Evolutionary conservation across 2,888 invertebrate species (phyloP).

Genomic region (Tyria jacobaeae): DNA sequence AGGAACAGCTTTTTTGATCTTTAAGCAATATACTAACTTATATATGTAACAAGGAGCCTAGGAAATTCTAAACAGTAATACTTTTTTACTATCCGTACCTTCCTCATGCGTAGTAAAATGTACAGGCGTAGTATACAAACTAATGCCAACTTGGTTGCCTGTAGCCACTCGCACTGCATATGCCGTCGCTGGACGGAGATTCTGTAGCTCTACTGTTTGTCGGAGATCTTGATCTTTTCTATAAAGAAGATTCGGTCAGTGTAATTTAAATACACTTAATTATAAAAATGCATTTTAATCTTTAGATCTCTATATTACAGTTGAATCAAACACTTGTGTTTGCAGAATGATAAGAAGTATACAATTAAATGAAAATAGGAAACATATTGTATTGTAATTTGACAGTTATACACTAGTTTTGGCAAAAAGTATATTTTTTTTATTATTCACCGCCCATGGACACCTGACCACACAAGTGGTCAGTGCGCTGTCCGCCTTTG

Average conservation of each 20-base stretch:
- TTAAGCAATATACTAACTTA: too few species aligned
- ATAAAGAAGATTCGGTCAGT: slow-evolving; percentile 24
- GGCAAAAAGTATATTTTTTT: too few species aligned
- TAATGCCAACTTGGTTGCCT: slow-evolving; percentile 80
- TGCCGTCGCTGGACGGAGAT: slow-evolving; percentile 74
- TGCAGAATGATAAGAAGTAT: neutral
- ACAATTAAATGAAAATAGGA: too few species aligned
- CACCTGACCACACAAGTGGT: too few species aligned
- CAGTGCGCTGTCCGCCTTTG: too few species aligned
- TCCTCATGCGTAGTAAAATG: slow-evolving; percentile 83
- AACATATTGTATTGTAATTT: too few species aligned
- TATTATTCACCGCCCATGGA: too few species aligned
- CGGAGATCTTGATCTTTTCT: slow-evolving; percentile 76
- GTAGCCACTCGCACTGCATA: slow-evolving; percentile 78
- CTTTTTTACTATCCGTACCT: slow-evolving; percentile 58
- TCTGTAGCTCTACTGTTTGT: slow-evolving; percentile 72
- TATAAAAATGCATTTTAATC: slow-evolving; percentile 1
- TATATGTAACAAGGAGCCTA: neutral
- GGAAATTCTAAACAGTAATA: neutral
- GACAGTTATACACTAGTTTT: too few species aligned
- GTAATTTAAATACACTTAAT: neutral
- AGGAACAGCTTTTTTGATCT: neutral
- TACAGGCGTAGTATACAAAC: slow-evolving; percentile 72
- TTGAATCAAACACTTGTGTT: neutral
- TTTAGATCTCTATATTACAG: neutral